Base-by-base conservation (phyloP, 2,888 invertebrate species). In the Miltochrista miniata region DNA sequence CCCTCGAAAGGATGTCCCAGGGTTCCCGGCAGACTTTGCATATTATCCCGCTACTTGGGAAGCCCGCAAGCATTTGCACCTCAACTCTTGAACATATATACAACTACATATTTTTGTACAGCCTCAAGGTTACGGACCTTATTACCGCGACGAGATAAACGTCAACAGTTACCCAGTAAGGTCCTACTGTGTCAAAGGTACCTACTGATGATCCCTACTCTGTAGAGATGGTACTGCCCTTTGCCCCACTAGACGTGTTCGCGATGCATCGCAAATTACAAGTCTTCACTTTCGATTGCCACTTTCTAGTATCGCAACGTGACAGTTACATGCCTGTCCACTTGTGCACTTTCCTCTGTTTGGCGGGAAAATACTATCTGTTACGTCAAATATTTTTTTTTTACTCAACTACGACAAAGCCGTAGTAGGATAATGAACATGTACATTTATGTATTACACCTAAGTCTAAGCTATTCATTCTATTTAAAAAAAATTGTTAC, bases 271-370 rank as follows among this genome's bases (percentile, higher is more conserved):
- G 74, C 74, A 75, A 74, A 74, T 72, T 71, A 74, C 71, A 74
- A 67, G 52, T 68, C 60, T 40, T 63, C 72, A 81, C 83, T 84
- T 83, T 85, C 81, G 63, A 68, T 81, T 75, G 73, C 62, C 56
- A 74, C 83, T 85, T 83, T 84, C 84, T 69, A 74, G 70, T 57
- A 52, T 70, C 53, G 66, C 70, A 52, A 49, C 71, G 72, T 72
- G 69, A 68, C 76, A 70, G 68, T 48, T 68, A 72, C 31, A 73
- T 73, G 74, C 75, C 81, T 36, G 34, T 38, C 9, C 11, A 43
- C 38, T 48, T 36, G 34, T 38, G n/a, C 11, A 43, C 38, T 48
- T 48, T 38, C 48, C 48, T 49, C 14, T 24, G 14, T 24, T 34
- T 14, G 24, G 5, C 11, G 44, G 49, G 39, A 49, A 48, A 48